Evolutionary conservation across 2,113 vertebrate species (phyloP), one percentile per base, ranked within the genome.

Genomic region (Microcebus ravelobensis): DNA sequence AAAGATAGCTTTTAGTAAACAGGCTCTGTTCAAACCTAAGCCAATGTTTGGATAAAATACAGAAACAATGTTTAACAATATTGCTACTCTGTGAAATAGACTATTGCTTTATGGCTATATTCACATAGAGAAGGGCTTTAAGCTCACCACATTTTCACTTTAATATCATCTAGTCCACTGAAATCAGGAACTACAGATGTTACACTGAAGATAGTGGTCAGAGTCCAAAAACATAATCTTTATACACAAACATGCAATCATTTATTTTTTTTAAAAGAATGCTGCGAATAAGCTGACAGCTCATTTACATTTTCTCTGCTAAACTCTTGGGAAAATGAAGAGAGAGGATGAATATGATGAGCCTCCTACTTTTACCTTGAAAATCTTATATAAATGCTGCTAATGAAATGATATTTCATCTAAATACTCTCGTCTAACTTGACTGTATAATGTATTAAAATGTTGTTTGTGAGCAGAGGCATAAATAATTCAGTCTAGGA

Each of bases 371-470:
- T 96, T 91, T 94, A 55, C 18, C 9, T 76, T 89, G 13, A 59
- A 59, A 79, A 67, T 61, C 23, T 94, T 82, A 91, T 15, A 29
- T 59, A 96, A 92, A 88, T 59, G 6, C 0, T 73, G 8, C 67
- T 86, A 96, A 83, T 86, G 34, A 96, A 96, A 95, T 97, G 39
- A 76, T 76, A 94, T 94, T 90, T 96, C 11, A 86, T 63, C 36
- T 13, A 67, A 13, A 65, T 88, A 73, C 67, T 95, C 42, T 71
- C 27, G 11, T 91, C 29, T 87, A 76, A 63, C 10, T 73, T 67
- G 50, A 67, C 42, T 36, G 6, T 90, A 55, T 87, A 87, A 94
- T 90, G 10, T 88, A 92, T 65, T 90, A 18, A 93, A 96, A 85
- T 93, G n/a, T 11, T 93, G 34, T 91, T 94, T 95, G 48, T 89